Evolutionary conservation across 1,140 invertebrate species (phyloP).

Genomic region (Lysiphlebus fabarum): DNA sequence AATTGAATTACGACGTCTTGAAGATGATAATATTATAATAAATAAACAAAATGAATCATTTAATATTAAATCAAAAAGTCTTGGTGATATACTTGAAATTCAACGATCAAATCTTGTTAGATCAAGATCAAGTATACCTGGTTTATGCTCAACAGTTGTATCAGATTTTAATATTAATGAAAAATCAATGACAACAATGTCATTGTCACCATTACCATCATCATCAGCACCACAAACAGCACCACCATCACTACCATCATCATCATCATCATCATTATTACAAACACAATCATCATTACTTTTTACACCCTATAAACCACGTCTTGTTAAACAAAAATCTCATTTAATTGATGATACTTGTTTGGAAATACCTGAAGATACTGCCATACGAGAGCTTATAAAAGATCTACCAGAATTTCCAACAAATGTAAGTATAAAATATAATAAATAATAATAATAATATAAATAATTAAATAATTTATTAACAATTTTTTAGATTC

Average conservation of each 20-base stretch:
- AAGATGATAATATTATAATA: conserved; percentile 65
- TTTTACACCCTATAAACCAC: conserved; percentile 33
- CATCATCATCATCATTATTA: too few relatives aligned
- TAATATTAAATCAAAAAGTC: conserved; percentile 73
- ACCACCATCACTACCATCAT: too few relatives aligned
- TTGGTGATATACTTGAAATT: conserved; percentile 74
- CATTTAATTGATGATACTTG: conserved; percentile 39
- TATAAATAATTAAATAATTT: neutral
- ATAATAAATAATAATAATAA: neutral
- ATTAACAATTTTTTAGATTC: conserved; percentile 6
- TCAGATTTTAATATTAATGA: conserved; percentile 42
- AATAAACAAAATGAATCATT: conserved; percentile 52
- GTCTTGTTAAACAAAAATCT: conserved; percentile 47
- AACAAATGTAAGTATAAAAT: conserved; percentile 26
- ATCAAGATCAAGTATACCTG: conserved; percentile 72
- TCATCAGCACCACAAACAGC: too few relatives aligned
- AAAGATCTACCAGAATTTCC: conserved; percentile 44
- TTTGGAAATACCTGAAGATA: conserved; percentile 41
- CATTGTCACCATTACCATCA: too few relatives aligned
- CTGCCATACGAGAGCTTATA: conserved; percentile 46
- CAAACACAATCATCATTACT: neutral
- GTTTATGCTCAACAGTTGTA: conserved; percentile 52
- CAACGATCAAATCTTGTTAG: conserved; percentile 66
- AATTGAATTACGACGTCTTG: conserved; percentile 82
- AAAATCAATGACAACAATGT: neutral